Evolutionary conservation across 2,113 vertebrate species (phyloP).

Genomic region (Macroglossus sobrinus): DNA sequence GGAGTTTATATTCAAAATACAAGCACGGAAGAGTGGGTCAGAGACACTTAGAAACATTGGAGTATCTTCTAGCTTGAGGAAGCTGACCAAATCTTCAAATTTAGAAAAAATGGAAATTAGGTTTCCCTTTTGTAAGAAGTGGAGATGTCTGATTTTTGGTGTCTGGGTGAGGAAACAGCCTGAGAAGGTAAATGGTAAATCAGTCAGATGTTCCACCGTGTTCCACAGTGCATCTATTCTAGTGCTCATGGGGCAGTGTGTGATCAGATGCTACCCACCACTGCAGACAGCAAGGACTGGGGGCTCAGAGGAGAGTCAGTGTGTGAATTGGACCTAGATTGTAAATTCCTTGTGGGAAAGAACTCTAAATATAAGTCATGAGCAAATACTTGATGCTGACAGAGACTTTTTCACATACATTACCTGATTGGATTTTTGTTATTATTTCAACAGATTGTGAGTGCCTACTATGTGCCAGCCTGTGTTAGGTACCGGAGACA

Average conservation of each 20-base stretch:
- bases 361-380: background rate
- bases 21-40: background rate
- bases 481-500: slow-evolving; percentile 34
- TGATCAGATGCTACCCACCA: background rate
- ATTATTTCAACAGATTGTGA: slow-evolving; percentile 45
- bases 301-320: background rate
- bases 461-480: slow-evolving; percentile 50
- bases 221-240: fast-evolving
- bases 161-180: background rate
- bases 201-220: background rate
- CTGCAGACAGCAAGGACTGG: fast-evolving
- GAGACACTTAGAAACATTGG: background rate
- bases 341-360: background rate
- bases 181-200: background rate
- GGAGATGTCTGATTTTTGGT: background rate
- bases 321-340: background rate
- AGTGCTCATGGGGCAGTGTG: fast-evolving
- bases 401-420: background rate
- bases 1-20: background rate
- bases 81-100: background rate
- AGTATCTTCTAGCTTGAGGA: background rate
- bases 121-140: background rate
- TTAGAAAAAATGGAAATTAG: background rate
- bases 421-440: background rate
- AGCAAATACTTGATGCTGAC: background rate